Evolutionary conservation across 2,797 vertebrate genomes (phyloP), one percentile per base, ranked within the genome.

Genomic region (Acrocephalus scirpaceus): DNA sequence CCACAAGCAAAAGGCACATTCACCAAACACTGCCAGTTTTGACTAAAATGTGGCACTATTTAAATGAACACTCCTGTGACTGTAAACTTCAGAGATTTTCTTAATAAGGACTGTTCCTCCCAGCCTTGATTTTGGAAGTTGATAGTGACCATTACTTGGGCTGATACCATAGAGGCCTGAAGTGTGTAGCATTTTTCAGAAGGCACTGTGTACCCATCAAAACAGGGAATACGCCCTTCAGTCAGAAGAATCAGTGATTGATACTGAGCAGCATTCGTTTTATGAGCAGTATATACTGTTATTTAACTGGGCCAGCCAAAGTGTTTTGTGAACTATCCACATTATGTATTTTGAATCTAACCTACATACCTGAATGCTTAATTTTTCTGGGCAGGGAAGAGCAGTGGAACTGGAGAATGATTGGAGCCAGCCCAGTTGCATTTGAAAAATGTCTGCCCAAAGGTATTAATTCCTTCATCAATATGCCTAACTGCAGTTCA

Each of bases 11-110:
- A 90, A 81, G 67, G 30, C 38, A n/a, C 22, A 15, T 57, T 86
- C 56, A 71, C 27, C 32, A 54, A 86, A 86, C 27, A 30, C 32
- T 75, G 70, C n/a, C 62, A 81, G 26, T 65, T 93, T 84, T 86
- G 64, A 81, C 66, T 70, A 78, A 94, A 92, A 76, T n/a, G n/a
- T 76, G 65, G 11, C 71, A 73, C 17, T 89, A 18, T 83, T 80
- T 74, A 74, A 91, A 87, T 72, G 42, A 88, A 71, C 11, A 29
- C 8, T 86, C 17, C 64, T 51, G 10, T 76, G 64, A 70, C 32
- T 60, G 34, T 66, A 74, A 70, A 83, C 56, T 85, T 61, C 3
- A 82, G 48, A 70, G 23, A 42, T 60, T 57, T 90, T 76, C 45
- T 87, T 62, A 42, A 16, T 45, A 80, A 90, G 16, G 26, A 62